Evolutionary conservation across 2,113 vertebrate genomes (phyloP).

Genomic region (Cryptoleucopteryx plumbea): DNA sequence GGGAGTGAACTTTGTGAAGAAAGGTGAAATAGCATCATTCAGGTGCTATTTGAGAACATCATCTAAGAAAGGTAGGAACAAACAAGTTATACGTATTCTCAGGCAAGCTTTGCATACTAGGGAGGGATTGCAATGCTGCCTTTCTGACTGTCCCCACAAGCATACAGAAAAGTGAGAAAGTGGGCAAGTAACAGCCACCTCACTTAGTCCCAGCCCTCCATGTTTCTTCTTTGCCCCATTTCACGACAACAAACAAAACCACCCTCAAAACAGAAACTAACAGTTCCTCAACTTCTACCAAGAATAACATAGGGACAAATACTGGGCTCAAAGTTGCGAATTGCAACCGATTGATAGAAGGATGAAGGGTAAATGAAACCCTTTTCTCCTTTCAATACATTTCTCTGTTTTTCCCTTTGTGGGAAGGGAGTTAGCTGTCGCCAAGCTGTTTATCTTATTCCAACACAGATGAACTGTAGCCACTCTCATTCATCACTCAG

Average conservation of each 20-base stretch:
- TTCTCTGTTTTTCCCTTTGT: neutral
- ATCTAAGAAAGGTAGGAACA: neutral
- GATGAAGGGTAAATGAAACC: neutral
- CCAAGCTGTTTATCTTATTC: neutral
- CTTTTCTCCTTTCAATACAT: neutral
- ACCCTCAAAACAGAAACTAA: neutral
- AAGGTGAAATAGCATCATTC: neutral
- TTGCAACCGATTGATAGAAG: rapidly evolving
- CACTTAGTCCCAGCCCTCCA: neutral
- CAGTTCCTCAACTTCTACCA: neutral
- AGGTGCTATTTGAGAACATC: neutral
- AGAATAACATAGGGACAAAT: rapidly evolving
- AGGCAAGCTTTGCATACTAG: neutral
- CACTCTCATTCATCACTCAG: neutral
- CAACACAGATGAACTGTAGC: neutral
- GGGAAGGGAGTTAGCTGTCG: neutral
- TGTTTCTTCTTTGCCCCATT: neutral
- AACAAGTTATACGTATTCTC: neutral
- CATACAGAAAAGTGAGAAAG: neutral
- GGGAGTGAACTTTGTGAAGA: neutral
- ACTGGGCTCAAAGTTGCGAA: neutral
- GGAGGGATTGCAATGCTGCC: neutral
- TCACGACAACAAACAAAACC: neutral
- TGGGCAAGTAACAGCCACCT: neutral
- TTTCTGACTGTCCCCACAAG: neutral